Conservation (phyloP, 2,113 vertebrate genomes). For the Calcarius ornatus region DNA sequence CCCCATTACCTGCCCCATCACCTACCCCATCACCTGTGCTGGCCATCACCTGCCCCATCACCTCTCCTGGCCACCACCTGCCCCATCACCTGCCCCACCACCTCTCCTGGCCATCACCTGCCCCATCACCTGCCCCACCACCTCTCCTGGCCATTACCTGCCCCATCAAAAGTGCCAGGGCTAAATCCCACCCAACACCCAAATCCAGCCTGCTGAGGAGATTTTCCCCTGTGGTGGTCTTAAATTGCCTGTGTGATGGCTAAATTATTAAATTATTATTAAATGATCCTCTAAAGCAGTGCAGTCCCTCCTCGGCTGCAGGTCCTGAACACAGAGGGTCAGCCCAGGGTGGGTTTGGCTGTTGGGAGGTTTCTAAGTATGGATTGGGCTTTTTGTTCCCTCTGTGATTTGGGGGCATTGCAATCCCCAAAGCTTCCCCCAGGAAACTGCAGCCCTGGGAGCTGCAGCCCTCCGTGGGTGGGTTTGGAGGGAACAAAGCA, state of each 20-base stretch:
- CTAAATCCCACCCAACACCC: accelerated
- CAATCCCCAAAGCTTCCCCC: background rate
- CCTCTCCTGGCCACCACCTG: no score
- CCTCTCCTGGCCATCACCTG: no score
- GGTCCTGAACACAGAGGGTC: background rate
- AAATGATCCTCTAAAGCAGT: background rate
- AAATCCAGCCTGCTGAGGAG: accelerated
- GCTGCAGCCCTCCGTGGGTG: background rate
- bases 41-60: no score
- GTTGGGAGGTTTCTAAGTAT: background rate
- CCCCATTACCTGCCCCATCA: no score
- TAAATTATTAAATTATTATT: background rate
- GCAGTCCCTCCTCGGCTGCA: background rate
- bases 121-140: no score
- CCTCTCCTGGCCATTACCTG: background rate
- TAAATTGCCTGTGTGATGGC: background rate
- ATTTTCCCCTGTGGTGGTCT: background rate
- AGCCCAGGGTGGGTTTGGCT: background rate
- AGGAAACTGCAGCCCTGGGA: background rate
- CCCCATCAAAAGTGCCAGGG: no score
- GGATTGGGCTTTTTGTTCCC: background rate
- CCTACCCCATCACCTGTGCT: no score
- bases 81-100: no score
- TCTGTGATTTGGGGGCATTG: background rate
- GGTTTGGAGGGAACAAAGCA: background rate